A percentile compares a stretch with the other conserved stretches of the same genome.
phyloP scores from a whole-genome alignment of 2,888 invertebrate genomes.

The Furcula furcula region DNA sequence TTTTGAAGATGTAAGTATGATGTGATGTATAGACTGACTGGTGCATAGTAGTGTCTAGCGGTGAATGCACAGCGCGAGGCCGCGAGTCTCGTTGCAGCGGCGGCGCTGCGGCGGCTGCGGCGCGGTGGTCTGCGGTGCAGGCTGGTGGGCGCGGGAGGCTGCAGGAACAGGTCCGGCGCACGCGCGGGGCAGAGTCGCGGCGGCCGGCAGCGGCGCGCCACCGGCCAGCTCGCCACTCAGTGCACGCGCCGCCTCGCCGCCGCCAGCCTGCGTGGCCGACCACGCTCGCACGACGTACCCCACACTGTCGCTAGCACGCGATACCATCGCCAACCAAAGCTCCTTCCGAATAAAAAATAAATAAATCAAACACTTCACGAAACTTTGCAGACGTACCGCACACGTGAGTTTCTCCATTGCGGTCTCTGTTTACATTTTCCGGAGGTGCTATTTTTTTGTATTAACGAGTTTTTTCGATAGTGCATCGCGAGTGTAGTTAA shows the following conservation, averaged over 20 bases:
- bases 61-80: neutral
- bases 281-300: constrained; percentile 39
- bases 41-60: too few relatives aligned
- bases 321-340: constrained; percentile 22
- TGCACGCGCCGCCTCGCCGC: constrained; percentile 73
- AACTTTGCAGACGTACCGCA: constrained; percentile 35
- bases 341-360: constrained; percentile 17
- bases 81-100: neutral
- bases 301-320: constrained; percentile 31
- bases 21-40: too few relatives aligned
- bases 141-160: constrained; percentile 54
- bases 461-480: constrained; percentile 47
- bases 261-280: constrained; percentile 59
- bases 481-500: constrained; percentile 71
- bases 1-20: neutral
- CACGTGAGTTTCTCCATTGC: constrained; percentile 39
- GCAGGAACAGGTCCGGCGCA: constrained; percentile 73
- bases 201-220: constrained; percentile 53
- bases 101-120: constrained; percentile 2
- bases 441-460: constrained; percentile 47
- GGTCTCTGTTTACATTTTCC: constrained; percentile 41
- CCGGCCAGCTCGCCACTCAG: constrained; percentile 59
- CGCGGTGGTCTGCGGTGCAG: constrained; percentile 26
- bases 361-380: constrained; percentile 27
- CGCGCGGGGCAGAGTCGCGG: constrained; percentile 65